Evolutionary conservation across 2,888 invertebrate species (phyloP).

Genomic region (Imbricaverruca yamaguchii): DNA sequence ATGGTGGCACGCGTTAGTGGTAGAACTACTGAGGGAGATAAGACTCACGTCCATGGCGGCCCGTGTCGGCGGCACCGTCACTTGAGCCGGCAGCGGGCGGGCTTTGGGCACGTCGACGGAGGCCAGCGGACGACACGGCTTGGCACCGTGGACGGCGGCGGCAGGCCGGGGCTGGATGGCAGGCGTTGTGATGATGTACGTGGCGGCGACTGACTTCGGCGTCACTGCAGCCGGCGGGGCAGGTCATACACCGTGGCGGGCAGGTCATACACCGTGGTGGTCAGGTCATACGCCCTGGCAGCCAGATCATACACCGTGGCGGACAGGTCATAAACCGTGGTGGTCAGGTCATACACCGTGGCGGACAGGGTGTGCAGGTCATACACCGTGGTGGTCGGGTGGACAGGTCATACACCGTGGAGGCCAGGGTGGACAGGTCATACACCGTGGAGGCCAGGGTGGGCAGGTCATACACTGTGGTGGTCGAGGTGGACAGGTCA

Average conservation of each 20-base stretch:
- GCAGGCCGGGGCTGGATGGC: background rate
- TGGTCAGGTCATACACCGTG: background rate
- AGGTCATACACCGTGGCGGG: too few species aligned
- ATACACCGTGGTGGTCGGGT: too few species aligned
- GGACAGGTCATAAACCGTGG: background rate
- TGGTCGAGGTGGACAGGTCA: too few species aligned
- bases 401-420: too few species aligned
- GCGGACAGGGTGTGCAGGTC: background rate
- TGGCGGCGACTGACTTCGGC: background rate
- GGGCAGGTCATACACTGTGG: too few species aligned
- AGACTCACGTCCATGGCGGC: background rate
- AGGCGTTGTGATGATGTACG: slow-evolving; percentile 5
- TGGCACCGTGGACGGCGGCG: background rate
- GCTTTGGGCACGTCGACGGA: background rate
- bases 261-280: background rate
- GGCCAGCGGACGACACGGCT: background rate
- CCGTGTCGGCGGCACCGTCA: background rate
- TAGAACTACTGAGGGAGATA: too few species aligned
- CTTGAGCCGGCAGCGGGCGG: background rate
- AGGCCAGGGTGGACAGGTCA: too few species aligned
- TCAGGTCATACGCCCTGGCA: background rate
- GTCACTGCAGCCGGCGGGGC: background rate
- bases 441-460: too few species aligned
- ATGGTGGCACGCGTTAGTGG: too few species aligned
- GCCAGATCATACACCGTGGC: background rate